Conservation (phyloP, 2,797 vertebrate genomes). For the Amblyraja radiata region DNA sequence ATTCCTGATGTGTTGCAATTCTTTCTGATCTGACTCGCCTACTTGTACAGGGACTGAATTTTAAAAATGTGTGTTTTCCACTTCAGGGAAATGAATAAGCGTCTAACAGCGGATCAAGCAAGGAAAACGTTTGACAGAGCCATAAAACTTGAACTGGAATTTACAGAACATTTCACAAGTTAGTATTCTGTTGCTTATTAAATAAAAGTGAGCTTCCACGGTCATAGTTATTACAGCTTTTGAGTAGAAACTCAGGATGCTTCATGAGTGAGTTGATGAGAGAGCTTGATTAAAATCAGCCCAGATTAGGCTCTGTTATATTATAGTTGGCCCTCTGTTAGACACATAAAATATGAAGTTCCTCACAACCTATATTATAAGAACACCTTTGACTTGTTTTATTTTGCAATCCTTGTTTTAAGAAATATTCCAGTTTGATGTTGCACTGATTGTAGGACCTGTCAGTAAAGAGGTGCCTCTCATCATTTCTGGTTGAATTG, state of each 20-base stretch:
- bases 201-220: background rate
- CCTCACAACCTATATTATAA: too few species aligned
- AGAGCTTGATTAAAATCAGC: background rate
- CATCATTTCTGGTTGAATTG: background rate
- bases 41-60: background rate
- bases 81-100: constrained; percentile 95
- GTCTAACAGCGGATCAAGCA: constrained; percentile 87
- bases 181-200: constrained; percentile 42
- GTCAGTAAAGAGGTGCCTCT: background rate
- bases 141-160: constrained; percentile 90
- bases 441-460: background rate
- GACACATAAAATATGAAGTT: background rate
- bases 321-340: too few species aligned
- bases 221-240: background rate
- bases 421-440: background rate
- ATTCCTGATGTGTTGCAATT: background rate
- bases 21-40: background rate
- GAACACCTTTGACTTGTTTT: background rate
- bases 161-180: constrained; percentile 97
- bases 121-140: constrained; percentile 89
- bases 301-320: background rate
- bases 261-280: background rate
- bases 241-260: background rate
- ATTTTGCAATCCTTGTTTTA: background rate
- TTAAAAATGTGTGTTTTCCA: constrained; percentile 14